These are phyloP conservation scores for Onychomys torridus DNA, from an alignment of 2,797 vertebrate genomes.

Conservation along the genomic window DNA sequence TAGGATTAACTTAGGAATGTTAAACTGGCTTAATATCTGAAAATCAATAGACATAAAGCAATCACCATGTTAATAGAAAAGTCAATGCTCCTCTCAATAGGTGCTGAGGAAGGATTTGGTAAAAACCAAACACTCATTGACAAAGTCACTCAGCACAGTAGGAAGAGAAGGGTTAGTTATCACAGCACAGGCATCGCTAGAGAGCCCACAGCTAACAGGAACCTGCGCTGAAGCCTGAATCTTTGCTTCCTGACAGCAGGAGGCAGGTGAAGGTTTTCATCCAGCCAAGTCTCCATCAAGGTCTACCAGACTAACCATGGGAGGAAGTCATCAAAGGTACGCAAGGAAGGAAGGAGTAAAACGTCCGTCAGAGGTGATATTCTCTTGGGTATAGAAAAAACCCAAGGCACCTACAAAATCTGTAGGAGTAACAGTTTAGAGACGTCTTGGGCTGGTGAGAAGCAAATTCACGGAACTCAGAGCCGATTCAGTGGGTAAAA, in stretches of 20 bases:
- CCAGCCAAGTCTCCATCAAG: background rate
- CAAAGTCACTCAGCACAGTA: background rate
- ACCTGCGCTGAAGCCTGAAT: background rate
- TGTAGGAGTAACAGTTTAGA: background rate
- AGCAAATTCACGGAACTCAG: background rate
- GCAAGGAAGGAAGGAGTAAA: background rate
- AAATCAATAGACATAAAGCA: background rate
- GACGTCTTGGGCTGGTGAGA: background rate
- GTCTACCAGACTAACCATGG: too few relatives aligned
- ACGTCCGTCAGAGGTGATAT: background rate
- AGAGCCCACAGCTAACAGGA: background rate
- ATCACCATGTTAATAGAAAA: background rate
- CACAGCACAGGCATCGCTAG: fast-evolving
- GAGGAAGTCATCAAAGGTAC: background rate
- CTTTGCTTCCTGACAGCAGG: background rate
- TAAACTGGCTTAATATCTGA: background rate
- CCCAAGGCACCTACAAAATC: background rate
- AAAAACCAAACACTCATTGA: background rate
- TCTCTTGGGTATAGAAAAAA: background rate
- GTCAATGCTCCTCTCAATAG: background rate
- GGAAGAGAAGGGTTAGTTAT: background rate
- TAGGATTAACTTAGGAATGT: background rate
- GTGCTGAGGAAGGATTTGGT: too few relatives aligned
- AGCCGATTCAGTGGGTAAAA: background rate
- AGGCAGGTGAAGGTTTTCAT: background rate